Evolutionary conservation across 2,888 invertebrate species (phyloP), one percentile per base, ranked within the genome.

Genomic region (Pimpla rufipes): DNA sequence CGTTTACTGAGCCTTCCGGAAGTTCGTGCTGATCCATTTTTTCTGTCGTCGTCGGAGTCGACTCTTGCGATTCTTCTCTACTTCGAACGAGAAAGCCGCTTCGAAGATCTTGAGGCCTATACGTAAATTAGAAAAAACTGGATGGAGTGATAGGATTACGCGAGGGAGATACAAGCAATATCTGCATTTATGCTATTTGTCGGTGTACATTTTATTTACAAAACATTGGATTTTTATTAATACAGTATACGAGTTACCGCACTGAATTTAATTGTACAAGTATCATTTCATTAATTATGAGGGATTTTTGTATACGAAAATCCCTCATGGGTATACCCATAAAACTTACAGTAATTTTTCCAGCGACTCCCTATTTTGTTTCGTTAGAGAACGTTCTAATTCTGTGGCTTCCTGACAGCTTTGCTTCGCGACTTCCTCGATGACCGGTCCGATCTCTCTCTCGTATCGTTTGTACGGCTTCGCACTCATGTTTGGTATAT

Each of bases 391-490:
- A 50, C 79, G 66, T 74, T 85, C 82, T 16, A 76, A 45, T 64
- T 73, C 62, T 13, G 76, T 68, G n/a, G 80, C 82, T 79, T 82
- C 68, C 50, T 71, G 37, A 23, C 82, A 82, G 67, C 71, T 71
- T 68, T 85, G 35, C 62, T 85, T 79, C 7, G 82, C 81, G 23
- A 79, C 47, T 29, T n/a, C 16, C 67, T 82, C 79, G 37, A 79
- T 70, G 23, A 79, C 47, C 21, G 76, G 71, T 47, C 82, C 82
- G 18, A 82, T 70, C 73, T 85, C 79, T 82, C 76, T 79, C 55
- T 82, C 84, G 45, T 79, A 68, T 62, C 45, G 59, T 18, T 82
- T 85, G 66, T 67, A 85, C 59, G 73, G 52, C 16, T 21, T 66
- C 6, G 67, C 13, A 29, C 57, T n/a, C 79, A 85, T 81, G 64